A percentile compares a stretch with the other conserved stretches of the same genome.
These are phyloP conservation scores for Chelonia mydas DNA, from an alignment of 2,797 vertebrate species.

Conservation along the genomic window DNA sequence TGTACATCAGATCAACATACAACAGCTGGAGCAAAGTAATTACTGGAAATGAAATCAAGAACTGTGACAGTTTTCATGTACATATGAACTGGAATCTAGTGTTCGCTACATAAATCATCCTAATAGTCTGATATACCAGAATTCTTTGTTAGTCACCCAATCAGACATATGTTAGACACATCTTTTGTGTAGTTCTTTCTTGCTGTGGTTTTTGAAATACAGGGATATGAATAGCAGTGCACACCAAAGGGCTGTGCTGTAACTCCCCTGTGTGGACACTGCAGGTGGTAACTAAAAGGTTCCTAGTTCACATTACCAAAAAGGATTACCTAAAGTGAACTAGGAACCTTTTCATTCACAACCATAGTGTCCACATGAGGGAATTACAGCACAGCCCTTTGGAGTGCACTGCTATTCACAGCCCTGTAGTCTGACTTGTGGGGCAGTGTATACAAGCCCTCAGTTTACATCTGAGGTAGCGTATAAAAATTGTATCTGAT, in stretches of 20 bases:
- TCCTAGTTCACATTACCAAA: not conserved
- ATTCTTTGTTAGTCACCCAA: not conserved
- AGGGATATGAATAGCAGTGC: not conserved
- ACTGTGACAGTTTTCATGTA: slow-evolving; percentile 22
- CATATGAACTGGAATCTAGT: not conserved
- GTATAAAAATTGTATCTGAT: not conserved
- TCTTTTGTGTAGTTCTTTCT: not conserved
- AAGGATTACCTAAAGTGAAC: too few species aligned
- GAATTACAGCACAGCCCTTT: not conserved
- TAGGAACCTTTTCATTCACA: not conserved
- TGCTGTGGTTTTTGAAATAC: not conserved
- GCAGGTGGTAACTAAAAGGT: too few species aligned
- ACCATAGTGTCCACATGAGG: not conserved
- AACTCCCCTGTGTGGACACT: not conserved
- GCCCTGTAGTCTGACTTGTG: not conserved
- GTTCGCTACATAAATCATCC: slow-evolving; percentile 20
- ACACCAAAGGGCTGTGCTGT: not conserved
- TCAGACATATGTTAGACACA: not conserved
- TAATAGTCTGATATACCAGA: not conserved
- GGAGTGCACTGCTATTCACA: not conserved
- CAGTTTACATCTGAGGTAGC: not conserved
- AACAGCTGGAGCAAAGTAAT: slow-evolving; percentile 55
- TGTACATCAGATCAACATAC: slow-evolving; percentile 1
- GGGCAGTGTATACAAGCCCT: not conserved
- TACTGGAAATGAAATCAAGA: slow-evolving; percentile 19